Base-by-base conservation (phyloP, 2,113 vertebrate genomes). In the Oplegnathus fasciatus region DNA sequence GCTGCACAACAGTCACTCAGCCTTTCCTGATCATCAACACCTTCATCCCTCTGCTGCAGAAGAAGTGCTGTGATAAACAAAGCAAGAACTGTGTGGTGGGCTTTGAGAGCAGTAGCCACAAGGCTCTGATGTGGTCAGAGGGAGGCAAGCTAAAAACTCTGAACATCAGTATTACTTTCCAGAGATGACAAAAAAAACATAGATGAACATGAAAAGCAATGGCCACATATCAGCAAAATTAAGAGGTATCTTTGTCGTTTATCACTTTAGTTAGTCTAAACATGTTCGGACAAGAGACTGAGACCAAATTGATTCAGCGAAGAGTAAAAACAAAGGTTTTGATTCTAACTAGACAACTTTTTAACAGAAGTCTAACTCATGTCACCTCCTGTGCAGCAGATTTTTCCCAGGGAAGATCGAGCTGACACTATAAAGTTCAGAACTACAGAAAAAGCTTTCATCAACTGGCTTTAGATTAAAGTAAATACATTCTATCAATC, bases 41-140 rank as follows among this genome's bases (percentile, higher is more conserved):
- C 22, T 42, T 44, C 4, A 42, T 26, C 24, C 64, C 24, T 44
- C 13, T 26, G 37, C 34, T 46, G 50, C 75, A 78, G 13, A 46
- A 14, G n/a, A 42, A 30, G 34, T 66, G 61, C 5, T n/a, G n/a
- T 30, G 22, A 17, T 3, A 17, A 13, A 52, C 17, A 37, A 28
- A 28, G 48, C 17, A 52, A 37, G 24, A 8, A 42, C 52, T 28
- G 20, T 44, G 62, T 24, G 48, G 32, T 22, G 5, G 42, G 22
- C 73, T 64, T 37, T 13, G 24, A 68, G 40, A 67, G 65, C 40
- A 67, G 40, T 20, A 20, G 40, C 40, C 64, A 28, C 14, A 24
- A 26, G 65, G 40, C 40, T 67, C n/a, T 66, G 24, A 66, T 65
- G 62, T 65, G 65, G 65, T 46, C 65, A 18, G 24, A 67, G 40